A percentile compares a stretch with the other conserved stretches of the same genome.
These are phyloP conservation scores for Ginglymostoma cirratum DNA, from an alignment of 2,113 vertebrate genomes.

Conservation along the genomic window DNA sequence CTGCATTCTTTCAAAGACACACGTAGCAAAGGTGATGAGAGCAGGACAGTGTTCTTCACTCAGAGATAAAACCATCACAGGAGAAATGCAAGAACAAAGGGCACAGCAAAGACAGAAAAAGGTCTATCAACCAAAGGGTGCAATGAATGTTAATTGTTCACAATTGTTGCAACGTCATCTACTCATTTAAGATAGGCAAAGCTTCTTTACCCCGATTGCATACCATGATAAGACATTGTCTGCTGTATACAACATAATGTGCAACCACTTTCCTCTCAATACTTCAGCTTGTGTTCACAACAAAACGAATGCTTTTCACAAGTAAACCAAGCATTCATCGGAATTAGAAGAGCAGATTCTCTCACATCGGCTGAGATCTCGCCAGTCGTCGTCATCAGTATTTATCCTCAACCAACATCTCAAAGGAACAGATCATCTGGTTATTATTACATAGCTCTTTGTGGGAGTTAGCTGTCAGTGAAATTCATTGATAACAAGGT, in stretches of 20 bases:
- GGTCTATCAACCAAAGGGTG: neutral
- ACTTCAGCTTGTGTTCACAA: neutral
- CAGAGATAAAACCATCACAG: neutral
- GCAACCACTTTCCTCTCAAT: neutral
- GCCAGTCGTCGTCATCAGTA: too few species aligned
- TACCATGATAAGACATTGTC: neutral
- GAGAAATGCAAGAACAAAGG: neutral
- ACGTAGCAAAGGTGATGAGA: conserved; percentile 3
- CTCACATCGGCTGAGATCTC: too few species aligned
- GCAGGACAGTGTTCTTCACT: neutral
- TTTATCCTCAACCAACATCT: too few species aligned
- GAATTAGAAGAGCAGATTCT: too few species aligned
- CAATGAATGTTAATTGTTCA: neutral
- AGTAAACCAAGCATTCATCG: neutral
- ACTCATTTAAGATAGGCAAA: neutral
- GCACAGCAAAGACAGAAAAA: neutral
- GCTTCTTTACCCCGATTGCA: neutral
- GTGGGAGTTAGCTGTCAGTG: too few species aligned
- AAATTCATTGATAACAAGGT: too few species aligned
- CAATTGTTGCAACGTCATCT: neutral
- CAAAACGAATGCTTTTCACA: neutral
- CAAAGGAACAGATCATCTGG: too few species aligned
- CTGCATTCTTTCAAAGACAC: neutral
- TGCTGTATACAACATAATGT: neutral
- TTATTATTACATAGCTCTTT: too few species aligned